phyloP scores from a whole-genome alignment of 2,797 vertebrate species.

The Toxotes lorentzi region DNA sequence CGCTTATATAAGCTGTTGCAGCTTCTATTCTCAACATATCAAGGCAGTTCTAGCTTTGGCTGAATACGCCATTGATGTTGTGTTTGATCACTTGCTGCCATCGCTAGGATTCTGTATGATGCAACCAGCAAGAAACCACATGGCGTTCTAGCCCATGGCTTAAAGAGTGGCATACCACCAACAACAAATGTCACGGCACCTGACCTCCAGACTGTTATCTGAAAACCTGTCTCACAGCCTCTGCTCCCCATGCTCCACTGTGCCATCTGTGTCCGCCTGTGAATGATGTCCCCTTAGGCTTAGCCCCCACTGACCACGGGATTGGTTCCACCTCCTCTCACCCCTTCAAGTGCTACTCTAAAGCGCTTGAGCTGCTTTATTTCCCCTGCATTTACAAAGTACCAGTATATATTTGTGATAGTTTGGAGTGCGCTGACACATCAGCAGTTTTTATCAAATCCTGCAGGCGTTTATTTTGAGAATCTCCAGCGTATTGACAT shows the following conservation, averaged over 20 bases:
- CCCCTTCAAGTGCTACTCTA: constrained; percentile 50
- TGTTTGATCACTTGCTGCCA: constrained; percentile 73
- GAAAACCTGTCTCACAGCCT: constrained; percentile 50
- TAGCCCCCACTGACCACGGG: constrained; percentile 29
- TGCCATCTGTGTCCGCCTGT: constrained; percentile 53
- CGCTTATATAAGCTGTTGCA: constrained; percentile 57
- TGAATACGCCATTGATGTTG: constrained; percentile 60
- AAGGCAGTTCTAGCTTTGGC: constrained; percentile 53
- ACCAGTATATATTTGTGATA: constrained; percentile 38
- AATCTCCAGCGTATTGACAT: constrained; percentile 26
- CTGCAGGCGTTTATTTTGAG: constrained; percentile 29
- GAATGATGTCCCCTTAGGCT: constrained; percentile 64
- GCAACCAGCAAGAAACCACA: constrained; percentile 78
- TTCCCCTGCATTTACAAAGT: constrained; percentile 51
- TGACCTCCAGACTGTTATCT: constrained; percentile 65
- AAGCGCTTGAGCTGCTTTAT: constrained; percentile 55
- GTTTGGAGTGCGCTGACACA: constrained; percentile 28
- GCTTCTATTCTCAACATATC: constrained; percentile 49
- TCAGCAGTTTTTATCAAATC: constrained; percentile 34
- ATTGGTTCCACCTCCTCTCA: constrained; percentile 73
- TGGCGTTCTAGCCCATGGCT: constrained; percentile 34
- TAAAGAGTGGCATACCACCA: constrained; percentile 56
- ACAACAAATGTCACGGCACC: constrained; percentile 67
- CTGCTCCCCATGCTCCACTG: constrained; percentile 40
- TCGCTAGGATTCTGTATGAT: constrained; percentile 72